A percentile compares a stretch with the other conserved stretches of the same genome.
Evolutionary conservation across 2,113 vertebrate genomes (phyloP).

Genomic region (Noturus placidus): DNA sequence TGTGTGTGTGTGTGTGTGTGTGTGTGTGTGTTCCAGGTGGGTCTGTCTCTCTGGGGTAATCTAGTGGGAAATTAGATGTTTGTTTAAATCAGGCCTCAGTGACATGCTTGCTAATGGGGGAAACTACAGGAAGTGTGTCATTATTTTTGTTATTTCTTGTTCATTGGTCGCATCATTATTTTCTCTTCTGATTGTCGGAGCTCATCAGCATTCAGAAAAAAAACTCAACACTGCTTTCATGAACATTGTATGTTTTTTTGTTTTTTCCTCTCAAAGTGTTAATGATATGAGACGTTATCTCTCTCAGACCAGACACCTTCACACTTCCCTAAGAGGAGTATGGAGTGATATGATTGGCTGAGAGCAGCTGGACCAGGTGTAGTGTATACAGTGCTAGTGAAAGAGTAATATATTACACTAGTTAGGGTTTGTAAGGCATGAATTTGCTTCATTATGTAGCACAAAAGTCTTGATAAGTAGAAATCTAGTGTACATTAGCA

Average conservation of each 20-base stretch:
- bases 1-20: conserved; percentile 1
- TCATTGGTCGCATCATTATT: conserved; percentile 41
- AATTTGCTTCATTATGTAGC: not conserved
- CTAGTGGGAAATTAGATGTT: conserved; percentile 71
- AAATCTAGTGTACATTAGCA: not conserved
- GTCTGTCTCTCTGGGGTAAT: conserved; percentile 68
- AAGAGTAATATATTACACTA: not conserved
- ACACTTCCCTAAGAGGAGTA: not conserved
- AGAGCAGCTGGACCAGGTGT: not conserved
- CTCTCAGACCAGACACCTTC: not conserved
- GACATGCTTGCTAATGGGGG: conserved; percentile 15
- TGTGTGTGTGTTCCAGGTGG: conserved; percentile 58
- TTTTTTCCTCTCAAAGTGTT: not conserved
- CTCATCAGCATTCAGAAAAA: conserved; percentile 13
- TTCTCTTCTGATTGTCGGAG: conserved; percentile 33
- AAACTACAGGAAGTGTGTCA: conserved; percentile 49
- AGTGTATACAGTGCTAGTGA: not conserved
- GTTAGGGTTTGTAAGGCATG: not conserved
- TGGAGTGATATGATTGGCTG: not conserved
- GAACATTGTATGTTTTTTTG: not conserved
- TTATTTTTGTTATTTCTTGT: conserved; percentile 52
- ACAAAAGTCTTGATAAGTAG: not conserved
- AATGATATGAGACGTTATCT: not conserved
- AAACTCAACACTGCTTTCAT: not conserved
- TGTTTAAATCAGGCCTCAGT: conserved; percentile 62